phyloP scores from a whole-genome alignment of 2,113 vertebrate genomes.

The Macaca fascicularis region T2T-MFA8v1.1 NC_088387.1:73921501-73922000 shows the following conservation, averaged over 20 bases:
- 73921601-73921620: constrained; percentile 20
- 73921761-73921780: neutral
- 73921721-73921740: neutral
- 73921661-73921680: neutral
- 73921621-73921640: neutral
- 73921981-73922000: constrained; percentile 42
- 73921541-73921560: neutral
- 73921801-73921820: neutral
- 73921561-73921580: neutral
- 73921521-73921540: neutral
- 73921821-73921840: neutral
- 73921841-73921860: neutral
- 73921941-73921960: constrained; percentile 4
- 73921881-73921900: neutral
- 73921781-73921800: neutral
- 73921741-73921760: neutral
- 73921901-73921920: neutral
- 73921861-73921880: neutral
- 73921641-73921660: constrained; percentile 19
- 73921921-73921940: neutral
- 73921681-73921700: neutral
- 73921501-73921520: neutral
- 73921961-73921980: constrained; percentile 7
- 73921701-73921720: neutral
- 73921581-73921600: neutral